Percentiles rank a stretch among this genome's conserved stretches.
Conservation (phyloP, 2,797 vertebrate species). For the Myotis pilosus region DNA sequence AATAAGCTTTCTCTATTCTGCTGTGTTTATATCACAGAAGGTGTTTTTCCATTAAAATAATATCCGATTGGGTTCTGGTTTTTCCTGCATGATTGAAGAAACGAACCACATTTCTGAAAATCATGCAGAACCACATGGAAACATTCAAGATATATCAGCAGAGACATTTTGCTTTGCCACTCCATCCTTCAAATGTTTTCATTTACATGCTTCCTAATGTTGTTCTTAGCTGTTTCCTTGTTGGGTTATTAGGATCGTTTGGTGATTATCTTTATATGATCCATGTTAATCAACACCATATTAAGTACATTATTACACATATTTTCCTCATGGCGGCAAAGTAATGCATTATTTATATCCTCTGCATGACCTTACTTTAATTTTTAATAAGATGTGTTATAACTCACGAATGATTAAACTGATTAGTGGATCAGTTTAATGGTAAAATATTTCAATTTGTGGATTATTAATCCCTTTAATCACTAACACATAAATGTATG, state of each 20-base stretch:
- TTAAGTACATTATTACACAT: background rate
- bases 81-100: conserved; percentile 39
- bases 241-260: conserved; percentile 31
- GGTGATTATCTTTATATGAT: conserved; percentile 55
- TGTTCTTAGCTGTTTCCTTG: conserved; percentile 33
- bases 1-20: background rate
- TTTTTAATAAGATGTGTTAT: background rate
- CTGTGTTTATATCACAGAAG: background rate
- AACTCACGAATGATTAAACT: conserved; percentile 29
- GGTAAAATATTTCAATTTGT: conserved; percentile 39
- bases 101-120: conserved; percentile 55
- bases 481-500: background rate
- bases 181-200: conserved; percentile 27
- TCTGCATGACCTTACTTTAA: conserved; percentile 5
- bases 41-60: conserved; percentile 47
- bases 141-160: background rate
- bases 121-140: background rate
- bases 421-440: background rate
- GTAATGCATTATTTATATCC: conserved; percentile 9
- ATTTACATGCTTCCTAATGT: conserved; percentile 51
- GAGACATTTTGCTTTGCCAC: conserved; percentile 33
- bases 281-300: background rate
- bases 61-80: background rate
- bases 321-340: conserved; percentile 3
- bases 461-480: background rate